A percentile compares a stretch with the other conserved stretches of the same genome.
These are phyloP conservation scores for Urocitellus parryii DNA, from an alignment of 2,113 vertebrate genomes.

Conservation along the genomic window DNA sequence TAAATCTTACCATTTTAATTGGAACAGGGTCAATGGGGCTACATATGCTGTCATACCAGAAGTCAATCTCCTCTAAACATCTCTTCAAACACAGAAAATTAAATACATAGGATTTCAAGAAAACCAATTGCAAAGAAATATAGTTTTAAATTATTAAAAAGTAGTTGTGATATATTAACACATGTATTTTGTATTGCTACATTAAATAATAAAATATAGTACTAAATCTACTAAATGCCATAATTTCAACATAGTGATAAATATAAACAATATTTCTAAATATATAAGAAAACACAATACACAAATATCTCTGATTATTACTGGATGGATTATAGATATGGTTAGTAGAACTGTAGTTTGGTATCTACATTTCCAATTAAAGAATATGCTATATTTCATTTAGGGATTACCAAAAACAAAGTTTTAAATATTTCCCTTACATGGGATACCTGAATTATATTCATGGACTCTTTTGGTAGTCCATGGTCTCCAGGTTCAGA, in stretches of 20 bases:
- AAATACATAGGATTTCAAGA: neutral
- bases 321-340: neutral
- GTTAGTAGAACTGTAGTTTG: neutral
- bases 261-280: conserved; percentile 1
- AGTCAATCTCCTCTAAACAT: neutral
- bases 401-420: conserved; percentile 43
- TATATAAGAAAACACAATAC: neutral
- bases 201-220: conserved; percentile 13
- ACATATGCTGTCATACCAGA: neutral
- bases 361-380: conserved; percentile 23
- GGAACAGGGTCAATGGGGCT: neutral
- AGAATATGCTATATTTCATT: conserved; percentile 53
- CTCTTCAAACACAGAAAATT: conserved; percentile 5
- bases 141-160: neutral
- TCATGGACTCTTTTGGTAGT: neutral
- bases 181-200: conserved; percentile 3
- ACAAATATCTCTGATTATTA: neutral
- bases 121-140: conserved; percentile 23
- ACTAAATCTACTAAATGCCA: neutral
- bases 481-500: neutral
- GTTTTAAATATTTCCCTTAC: neutral
- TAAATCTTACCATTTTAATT: conserved; percentile 27
- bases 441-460: neutral
- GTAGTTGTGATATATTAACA: neutral
- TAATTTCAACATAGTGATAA: conserved; percentile 49